Percentiles rank a stretch among this genome's conserved stretches.
Conservation (phyloP, 1,140 invertebrate species). For the Penaeus indicus region DNA sequence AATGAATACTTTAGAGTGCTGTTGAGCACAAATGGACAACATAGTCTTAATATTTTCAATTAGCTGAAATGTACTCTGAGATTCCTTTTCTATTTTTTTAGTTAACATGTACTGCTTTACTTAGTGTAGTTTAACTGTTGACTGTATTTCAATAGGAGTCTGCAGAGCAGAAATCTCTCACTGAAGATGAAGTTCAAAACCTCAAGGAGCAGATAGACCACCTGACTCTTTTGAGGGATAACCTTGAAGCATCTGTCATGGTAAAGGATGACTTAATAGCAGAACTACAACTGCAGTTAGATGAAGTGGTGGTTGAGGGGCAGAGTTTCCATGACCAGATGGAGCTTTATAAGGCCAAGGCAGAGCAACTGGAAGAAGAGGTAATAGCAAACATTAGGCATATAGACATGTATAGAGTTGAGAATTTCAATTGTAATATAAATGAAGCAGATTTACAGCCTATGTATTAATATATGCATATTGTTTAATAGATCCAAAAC, state of each 20-base stretch:
- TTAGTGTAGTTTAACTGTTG: neutral
- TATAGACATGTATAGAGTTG: neutral
- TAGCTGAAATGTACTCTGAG: neutral
- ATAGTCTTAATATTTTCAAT: neutral
- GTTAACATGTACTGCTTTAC: neutral
- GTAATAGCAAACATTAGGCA: neutral
- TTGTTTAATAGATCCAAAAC: constrained; percentile 28
- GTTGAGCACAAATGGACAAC: neutral
- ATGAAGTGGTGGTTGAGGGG: constrained; percentile 50
- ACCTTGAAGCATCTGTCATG: constrained; percentile 54
- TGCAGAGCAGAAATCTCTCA: constrained; percentile 22
- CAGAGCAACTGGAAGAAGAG: constrained; percentile 1
- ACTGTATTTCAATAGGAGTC: neutral
- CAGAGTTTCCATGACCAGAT: constrained; percentile 40
- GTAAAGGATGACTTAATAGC: constrained; percentile 61
- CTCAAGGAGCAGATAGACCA: constrained; percentile 55
- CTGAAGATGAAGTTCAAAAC: constrained; percentile 36
- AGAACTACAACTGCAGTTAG: constrained; percentile 54
- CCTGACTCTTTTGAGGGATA: constrained; percentile 57
- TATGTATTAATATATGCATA: neutral
- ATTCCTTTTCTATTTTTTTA: neutral
- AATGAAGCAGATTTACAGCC: neutral
- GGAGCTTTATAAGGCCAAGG: constrained; percentile 14
- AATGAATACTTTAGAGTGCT: neutral
- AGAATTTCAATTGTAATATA: neutral